A percentile compares a stretch with the other conserved stretches of the same genome.
phyloP scores from a whole-genome alignment of 2,888 invertebrate genomes.

The Caenorhabditis sp. region DNA sequence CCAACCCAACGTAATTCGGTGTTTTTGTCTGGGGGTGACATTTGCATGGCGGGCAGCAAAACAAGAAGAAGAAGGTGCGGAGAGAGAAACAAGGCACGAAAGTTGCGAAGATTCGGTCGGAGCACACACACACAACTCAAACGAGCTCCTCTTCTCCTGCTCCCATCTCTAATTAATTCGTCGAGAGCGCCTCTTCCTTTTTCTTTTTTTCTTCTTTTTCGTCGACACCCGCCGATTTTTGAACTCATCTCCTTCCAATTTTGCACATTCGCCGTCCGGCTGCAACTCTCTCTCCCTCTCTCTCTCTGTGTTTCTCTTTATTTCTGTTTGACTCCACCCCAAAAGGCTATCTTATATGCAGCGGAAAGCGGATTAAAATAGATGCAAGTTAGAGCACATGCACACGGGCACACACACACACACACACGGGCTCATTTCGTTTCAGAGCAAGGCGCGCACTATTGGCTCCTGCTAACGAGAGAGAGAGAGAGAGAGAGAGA shows the following conservation, averaged over 20 bases:
- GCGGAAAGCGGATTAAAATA: conserved; percentile 18
- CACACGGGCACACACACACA: conserved; percentile 13
- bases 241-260: conserved; percentile 1
- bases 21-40: conserved; percentile 10
- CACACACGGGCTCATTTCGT: conserved; percentile 18
- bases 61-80: conserved; percentile 21
- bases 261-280: not conserved
- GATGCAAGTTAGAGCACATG: not conserved
- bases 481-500: conserved; percentile 9
- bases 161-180: conserved; percentile 52
- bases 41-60: conserved; percentile 13
- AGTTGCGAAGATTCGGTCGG: conserved; percentile 38
- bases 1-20: not conserved
- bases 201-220: conserved; percentile 11
- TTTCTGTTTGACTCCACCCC: not conserved
- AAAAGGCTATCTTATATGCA: not conserved
- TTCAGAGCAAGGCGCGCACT: conserved; percentile 20
- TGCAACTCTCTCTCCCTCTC: conserved; percentile 2
- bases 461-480: conserved; percentile 9
- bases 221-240: conserved; percentile 14
- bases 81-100: conserved; percentile 9
- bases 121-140: conserved; percentile 12
- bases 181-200: conserved; percentile 16
- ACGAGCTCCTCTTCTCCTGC: conserved; percentile 17
- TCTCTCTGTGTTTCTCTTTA: not conserved